phyloP scores from a whole-genome alignment of 2,797 vertebrate genomes.

The Amblyopsis hoosieri region DNA sequence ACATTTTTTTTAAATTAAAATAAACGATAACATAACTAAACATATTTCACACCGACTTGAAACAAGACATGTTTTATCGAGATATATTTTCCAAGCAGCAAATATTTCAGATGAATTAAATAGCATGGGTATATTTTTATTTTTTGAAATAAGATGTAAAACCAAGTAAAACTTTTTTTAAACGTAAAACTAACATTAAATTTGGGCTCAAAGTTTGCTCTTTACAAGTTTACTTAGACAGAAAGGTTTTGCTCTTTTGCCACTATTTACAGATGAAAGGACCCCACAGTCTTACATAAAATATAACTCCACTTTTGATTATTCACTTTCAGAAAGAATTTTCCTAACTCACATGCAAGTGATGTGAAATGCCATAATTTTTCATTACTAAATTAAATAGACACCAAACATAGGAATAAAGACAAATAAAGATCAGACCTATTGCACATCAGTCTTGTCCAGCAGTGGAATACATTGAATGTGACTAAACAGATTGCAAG shows the following conservation, averaged over 20 bases:
- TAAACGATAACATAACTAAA: conserved; percentile 42
- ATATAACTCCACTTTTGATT: too few relatives aligned
- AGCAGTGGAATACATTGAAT: too few relatives aligned
- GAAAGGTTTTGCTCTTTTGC: conserved; percentile 38
- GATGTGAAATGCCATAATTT: too few relatives aligned
- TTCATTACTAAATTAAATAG: too few relatives aligned
- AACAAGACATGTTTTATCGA: conserved; percentile 38
- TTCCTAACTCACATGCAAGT: too few relatives aligned
- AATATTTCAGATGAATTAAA: conserved; percentile 61
- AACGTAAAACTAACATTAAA: not conserved
- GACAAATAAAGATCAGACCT: too few relatives aligned
- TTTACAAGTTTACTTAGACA: conserved; percentile 38
- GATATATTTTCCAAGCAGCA: conserved; percentile 40
- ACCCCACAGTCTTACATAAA: conserved; percentile 14
- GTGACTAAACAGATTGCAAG: too few relatives aligned
- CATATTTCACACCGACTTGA: conserved; percentile 31
- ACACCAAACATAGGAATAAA: too few relatives aligned
- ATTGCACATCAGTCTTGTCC: too few relatives aligned
- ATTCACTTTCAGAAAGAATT: too few relatives aligned
- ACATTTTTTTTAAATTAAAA: conserved; percentile 44
- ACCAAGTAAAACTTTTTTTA: conserved; percentile 23
- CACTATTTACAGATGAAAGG: conserved; percentile 55
- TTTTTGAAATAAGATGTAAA: conserved; percentile 27
- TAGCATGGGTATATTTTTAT: conserved; percentile 50
- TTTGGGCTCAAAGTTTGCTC: conserved; percentile 41